Base-by-base conservation (phyloP, 2,888 invertebrate genomes). In the Phyllotreta striolata region DNA sequence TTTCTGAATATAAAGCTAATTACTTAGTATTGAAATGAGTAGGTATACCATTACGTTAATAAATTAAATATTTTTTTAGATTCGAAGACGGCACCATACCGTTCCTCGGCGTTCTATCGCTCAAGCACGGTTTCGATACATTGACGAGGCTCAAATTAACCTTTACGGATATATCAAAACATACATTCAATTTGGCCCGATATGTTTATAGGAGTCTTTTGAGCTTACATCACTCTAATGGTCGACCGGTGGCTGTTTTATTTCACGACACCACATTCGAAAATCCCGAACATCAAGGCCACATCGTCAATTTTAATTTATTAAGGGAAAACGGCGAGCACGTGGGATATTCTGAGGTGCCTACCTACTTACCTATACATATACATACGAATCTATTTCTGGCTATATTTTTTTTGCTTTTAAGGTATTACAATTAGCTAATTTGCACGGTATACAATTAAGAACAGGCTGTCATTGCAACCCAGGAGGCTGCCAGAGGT, bases 381-480 rank as follows among this genome's bases (percentile, higher is more conserved):
- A 68, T 57, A 10, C 55, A 24, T 1, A 4, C 24, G 24, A 24
- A 7, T 58, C 35, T 39, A 34, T 40, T 35, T 13, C 40, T 47
- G 9, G 14, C 10, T 55, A 13, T 46, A 13, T 41, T 46, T 47
- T 58, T 24, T 49, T 49, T 6, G 12, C 12, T 55, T 13, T 43
- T 43, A 52, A 93, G 91, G 92, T 97, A 64, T 88, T 93, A 75
- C 92, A 95, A 76, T 89, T 98, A 84, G 92, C 96, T 0, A 90
- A 93, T 70, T 83, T 96, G 57, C 91, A 94, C 78, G 90, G 91
- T 72, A 91, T 98, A 55, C 89, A 91, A 71, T 80, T 98, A 43
- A 86, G 98, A 68, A 95, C 95, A 1, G 98, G 98, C 0, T 98
- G 98, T 79, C 96, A 97, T 79, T 98, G 98, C 80, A 98, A 98